These are phyloP conservation scores for Drosophila kikkawai DNA, from an alignment of 1,140 invertebrate species.

Conservation along the genomic window DNA sequence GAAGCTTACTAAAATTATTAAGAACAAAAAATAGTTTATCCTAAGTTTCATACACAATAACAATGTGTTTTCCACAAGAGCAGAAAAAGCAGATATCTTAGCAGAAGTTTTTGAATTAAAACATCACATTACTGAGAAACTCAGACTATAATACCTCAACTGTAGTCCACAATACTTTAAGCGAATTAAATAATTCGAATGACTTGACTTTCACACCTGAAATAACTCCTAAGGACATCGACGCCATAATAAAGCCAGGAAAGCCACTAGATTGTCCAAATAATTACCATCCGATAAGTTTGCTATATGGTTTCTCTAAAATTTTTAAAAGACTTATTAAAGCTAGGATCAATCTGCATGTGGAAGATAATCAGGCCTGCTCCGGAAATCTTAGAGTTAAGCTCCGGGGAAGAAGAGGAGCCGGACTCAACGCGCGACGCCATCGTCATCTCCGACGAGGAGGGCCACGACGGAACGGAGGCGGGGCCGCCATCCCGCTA, in stretches of 20 bases:
- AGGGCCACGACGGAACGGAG: too few relatives aligned
- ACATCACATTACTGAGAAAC: neutral
- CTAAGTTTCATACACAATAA: too few relatives aligned
- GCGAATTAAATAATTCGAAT: slow-evolving; percentile 1
- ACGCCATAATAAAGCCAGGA: neutral
- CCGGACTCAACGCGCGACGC: too few relatives aligned
- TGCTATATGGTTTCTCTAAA: neutral
- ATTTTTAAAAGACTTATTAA: neutral
- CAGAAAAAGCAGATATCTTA: neutral
- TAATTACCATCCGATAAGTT: too few relatives aligned
- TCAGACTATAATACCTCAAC: slow-evolving; percentile 3
- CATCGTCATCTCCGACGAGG: too few relatives aligned
- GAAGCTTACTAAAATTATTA: slow-evolving; percentile 3
- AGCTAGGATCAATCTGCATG: neutral
- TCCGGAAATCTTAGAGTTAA: too few relatives aligned
- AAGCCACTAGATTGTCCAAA: too few relatives aligned
- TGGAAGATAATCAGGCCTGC: neutral
- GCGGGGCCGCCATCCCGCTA: too few relatives aligned
- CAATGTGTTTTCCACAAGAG: too few relatives aligned
- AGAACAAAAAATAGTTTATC: neutral
- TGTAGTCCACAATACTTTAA: neutral
- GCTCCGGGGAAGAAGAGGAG: too few relatives aligned
- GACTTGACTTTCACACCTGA: neutral
- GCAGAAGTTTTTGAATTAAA: slow-evolving; percentile 1
- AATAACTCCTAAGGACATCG: neutral